Conservation (phyloP, 2,888 invertebrate genomes). For the Synergus japonicus region DNA sequence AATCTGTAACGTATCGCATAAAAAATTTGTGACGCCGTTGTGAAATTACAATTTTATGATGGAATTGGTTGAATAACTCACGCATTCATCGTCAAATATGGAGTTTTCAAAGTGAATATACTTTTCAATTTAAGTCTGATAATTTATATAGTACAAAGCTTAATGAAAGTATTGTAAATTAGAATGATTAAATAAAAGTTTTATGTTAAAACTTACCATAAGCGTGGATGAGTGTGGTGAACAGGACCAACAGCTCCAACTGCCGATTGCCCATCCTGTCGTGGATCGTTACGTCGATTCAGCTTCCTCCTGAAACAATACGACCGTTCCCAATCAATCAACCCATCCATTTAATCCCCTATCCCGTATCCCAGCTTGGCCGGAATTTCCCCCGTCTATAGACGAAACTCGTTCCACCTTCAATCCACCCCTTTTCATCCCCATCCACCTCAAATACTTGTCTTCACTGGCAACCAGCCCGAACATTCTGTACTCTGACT, state of each 20-base stretch:
- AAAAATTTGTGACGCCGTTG: neutral
- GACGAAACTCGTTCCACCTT: slow-evolving; percentile 60
- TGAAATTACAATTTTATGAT: neutral
- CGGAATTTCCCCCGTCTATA: slow-evolving; percentile 54
- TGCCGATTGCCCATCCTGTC: slow-evolving; percentile 75
- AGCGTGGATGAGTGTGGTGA: slow-evolving; percentile 74
- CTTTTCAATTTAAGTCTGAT: no score
- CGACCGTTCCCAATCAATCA: slow-evolving; percentile 76
- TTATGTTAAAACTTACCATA: slow-evolving; percentile 63
- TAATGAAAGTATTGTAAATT: no score
- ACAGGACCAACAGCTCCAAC: slow-evolving; percentile 73
- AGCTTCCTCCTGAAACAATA: slow-evolving; percentile 77
- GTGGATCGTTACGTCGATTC: slow-evolving; percentile 77
- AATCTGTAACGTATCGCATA: neutral
- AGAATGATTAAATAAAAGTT: neutral
- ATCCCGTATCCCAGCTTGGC: slow-evolving; percentile 57
- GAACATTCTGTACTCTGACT: slow-evolving; percentile 51
- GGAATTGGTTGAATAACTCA: neutral
- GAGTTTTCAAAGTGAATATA: no score
- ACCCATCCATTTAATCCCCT: slow-evolving; percentile 69
- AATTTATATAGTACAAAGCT: no score
- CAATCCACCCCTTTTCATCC: slow-evolving; percentile 61
- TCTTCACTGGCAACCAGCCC: slow-evolving; percentile 44
- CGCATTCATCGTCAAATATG: no score
- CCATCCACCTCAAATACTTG: slow-evolving; percentile 54